Evolutionary conservation across 2,888 invertebrate species (phyloP).

Genomic region (Microplitis manilae): DNA sequence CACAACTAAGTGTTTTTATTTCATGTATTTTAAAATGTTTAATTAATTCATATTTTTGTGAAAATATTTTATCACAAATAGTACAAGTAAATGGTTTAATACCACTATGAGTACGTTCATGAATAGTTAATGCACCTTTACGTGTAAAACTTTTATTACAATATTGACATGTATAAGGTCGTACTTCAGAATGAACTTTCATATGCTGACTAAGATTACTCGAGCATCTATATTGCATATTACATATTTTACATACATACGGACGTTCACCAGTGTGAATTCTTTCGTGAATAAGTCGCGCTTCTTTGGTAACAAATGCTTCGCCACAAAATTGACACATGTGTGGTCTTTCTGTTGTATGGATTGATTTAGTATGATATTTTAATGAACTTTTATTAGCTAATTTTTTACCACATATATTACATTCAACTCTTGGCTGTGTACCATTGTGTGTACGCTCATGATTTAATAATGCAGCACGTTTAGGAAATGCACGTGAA

Average conservation of each 20-base stretch:
- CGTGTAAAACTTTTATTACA: slow-evolving; percentile 63
- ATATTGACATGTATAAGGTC: slow-evolving; percentile 59
- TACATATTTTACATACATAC: slow-evolving; percentile 62
- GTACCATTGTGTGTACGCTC: slow-evolving; percentile 58
- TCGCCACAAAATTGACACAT: slow-evolving; percentile 71
- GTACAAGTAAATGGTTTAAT: slow-evolving; percentile 61
- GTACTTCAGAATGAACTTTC: slow-evolving; percentile 59
- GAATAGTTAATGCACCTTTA: slow-evolving; percentile 60
- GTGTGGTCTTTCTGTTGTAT: slow-evolving; percentile 70
- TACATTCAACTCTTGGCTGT: slow-evolving; percentile 54
- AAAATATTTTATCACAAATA: slow-evolving; percentile 60
- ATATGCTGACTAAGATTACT: slow-evolving; percentile 65
- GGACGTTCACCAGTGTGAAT: slow-evolving; percentile 69
- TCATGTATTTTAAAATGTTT: slow-evolving; percentile 63
- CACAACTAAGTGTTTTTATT: slow-evolving; percentile 44
- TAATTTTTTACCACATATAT: slow-evolving; percentile 62
- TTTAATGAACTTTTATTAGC: slow-evolving; percentile 61
- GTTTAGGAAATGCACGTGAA: slow-evolving; percentile 57
- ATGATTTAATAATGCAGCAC: slow-evolving; percentile 58
- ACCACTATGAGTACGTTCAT: slow-evolving; percentile 65
- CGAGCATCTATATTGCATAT: slow-evolving; percentile 64
- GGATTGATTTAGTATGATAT: slow-evolving; percentile 70
- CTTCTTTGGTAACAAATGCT: slow-evolving; percentile 69
- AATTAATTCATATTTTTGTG: slow-evolving; percentile 65
- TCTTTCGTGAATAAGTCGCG: slow-evolving; percentile 68